Evolutionary conservation across 2,888 invertebrate genomes (phyloP), one percentile per base, ranked within the genome.

Genomic region (Dryobota labecula): DNA sequence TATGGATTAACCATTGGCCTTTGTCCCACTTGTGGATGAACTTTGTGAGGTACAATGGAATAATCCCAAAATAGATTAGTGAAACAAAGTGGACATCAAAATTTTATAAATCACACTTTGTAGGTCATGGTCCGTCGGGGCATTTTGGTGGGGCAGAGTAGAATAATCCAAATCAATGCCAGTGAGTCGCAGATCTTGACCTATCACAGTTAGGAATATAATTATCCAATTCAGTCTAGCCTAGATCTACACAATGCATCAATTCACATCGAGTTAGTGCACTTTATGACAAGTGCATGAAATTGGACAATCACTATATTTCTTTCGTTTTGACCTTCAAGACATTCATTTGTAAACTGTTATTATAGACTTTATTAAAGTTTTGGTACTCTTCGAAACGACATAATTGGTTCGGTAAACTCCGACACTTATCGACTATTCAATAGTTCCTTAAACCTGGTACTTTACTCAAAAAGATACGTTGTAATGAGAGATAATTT

Each of bases 201-300:
- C 41, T 27, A 7, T 47, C 33, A 7, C 41, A 24, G 27, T 41
- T 30, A 57, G 13, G 18, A 69, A 43, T 47, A 36, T 41, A 30
- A 75, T 74, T 54, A 76, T 60, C 41, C 60, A 74, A 76, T 74
- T 69, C 20, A 60, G 41, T 13, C 30, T 56, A 54, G 7, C 58
- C 60, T 49, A 54, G 69, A 61, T 69, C 20, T 20, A 41, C 43
- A 56, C 60, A 76, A 56, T 49, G 69, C 69, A 30, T 49, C 69
- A 43, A 69, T 76, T 69, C 43, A 69, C 9, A 27, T 15, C 24
- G 24, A 56, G 47, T 76, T 54, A 68, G 36, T 73, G 75, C 76
- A 76, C 36, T 47, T n/a, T 27, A 20, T 18, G 8, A 38, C 53
- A 73, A 47, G 24, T 64, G 73, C 73, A 64, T 61, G 24, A 36